A percentile compares a stretch with the other conserved stretches of the same genome.
These are phyloP conservation scores for Ostrea denselamellosa DNA, from an alignment of 1,140 invertebrate species.

Conservation along the genomic window DNA sequence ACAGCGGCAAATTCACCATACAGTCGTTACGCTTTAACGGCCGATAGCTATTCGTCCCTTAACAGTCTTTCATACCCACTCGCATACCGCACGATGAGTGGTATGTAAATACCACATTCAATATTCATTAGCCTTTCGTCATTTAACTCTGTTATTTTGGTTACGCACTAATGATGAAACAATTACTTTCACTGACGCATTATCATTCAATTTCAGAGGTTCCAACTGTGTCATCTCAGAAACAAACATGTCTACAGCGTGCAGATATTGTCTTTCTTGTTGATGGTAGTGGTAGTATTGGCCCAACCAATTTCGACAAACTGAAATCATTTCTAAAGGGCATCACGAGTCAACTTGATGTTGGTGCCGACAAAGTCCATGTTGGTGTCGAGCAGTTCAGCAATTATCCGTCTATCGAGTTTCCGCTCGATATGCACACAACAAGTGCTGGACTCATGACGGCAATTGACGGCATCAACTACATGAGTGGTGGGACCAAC, in stretches of 20 bases:
- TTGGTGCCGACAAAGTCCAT: constrained; percentile 64
- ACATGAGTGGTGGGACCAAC: constrained; percentile 70
- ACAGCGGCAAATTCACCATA: constrained; percentile 56
- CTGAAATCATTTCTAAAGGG: constrained; percentile 69
- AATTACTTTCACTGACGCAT: background rate
- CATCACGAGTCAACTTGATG: constrained; percentile 59
- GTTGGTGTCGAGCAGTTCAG: constrained; percentile 71
- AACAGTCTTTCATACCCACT: constrained; percentile 61
- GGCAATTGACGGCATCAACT: constrained; percentile 64
- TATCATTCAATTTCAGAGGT: background rate
- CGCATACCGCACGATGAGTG: constrained; percentile 54
- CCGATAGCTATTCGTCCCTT: constrained; percentile 65
- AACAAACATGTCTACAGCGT: constrained; percentile 62
- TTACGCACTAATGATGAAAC: background rate
- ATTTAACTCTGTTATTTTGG: background rate
- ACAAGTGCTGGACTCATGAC: constrained; percentile 55
- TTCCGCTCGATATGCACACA: constrained; percentile 69
- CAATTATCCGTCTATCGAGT: constrained; percentile 69
- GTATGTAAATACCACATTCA: constrained; percentile 44
- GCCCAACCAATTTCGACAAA: constrained; percentile 65
- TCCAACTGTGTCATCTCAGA: constrained; percentile 47
- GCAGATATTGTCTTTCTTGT: constrained; percentile 71
- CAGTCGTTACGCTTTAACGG: constrained; percentile 51
- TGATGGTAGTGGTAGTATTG: constrained; percentile 70
- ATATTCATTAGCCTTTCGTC: background rate